phyloP scores from a whole-genome alignment of 1,140 invertebrate species.

The Lamellibrachia luymesi region DNA sequence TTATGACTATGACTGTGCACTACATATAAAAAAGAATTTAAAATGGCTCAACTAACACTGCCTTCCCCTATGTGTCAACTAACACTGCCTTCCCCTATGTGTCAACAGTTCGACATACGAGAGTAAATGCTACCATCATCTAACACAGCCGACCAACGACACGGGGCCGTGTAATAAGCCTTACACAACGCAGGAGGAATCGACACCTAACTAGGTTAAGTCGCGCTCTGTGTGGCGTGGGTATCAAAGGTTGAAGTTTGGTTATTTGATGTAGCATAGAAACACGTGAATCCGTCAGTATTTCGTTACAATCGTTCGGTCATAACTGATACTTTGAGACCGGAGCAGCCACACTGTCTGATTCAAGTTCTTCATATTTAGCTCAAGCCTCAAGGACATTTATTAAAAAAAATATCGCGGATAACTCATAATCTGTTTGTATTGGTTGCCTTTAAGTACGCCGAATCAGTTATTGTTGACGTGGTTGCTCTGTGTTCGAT shows the following conservation, averaged over 20 bases:
- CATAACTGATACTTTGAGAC: neutral
- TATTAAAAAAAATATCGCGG: neutral
- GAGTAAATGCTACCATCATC: neutral
- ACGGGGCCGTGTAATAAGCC: neutral
- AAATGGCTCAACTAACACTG: too few relatives aligned
- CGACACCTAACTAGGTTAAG: neutral
- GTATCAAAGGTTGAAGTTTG: neutral
- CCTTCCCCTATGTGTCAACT: neutral
- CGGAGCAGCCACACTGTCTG: neutral
- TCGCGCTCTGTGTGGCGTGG: neutral
- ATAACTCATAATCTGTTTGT: neutral
- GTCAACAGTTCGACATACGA: neutral
- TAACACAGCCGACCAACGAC: neutral
- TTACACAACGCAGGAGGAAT: too few relatives aligned
- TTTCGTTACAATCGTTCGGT: neutral
- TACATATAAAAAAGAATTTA: too few relatives aligned
- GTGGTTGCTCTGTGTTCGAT: neutral
- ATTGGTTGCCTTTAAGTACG: neutral
- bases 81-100: neutral
- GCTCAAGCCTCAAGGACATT: neutral
- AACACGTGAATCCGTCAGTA: neutral
- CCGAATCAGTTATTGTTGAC: neutral
- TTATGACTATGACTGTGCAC: too few relatives aligned
- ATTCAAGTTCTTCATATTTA: neutral
- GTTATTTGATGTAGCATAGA: constrained; percentile 7